Conservation (phyloP, 35 echinoderm and acorn worm genomes). For the Ophioderma brevispina region DNA sequence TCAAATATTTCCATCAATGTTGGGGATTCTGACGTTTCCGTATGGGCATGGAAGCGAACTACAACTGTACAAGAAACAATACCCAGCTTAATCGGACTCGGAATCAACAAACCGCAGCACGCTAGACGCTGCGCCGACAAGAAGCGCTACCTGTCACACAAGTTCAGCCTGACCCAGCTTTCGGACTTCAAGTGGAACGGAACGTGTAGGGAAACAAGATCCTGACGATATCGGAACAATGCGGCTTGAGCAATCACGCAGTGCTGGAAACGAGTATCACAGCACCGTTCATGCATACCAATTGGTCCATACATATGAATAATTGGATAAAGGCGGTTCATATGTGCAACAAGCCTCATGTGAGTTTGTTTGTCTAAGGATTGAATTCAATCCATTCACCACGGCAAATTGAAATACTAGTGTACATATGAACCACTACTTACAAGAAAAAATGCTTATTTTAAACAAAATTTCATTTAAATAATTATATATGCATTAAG, state of each 20-base stretch:
- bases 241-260: conserved; percentile 83
- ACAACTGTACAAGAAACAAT: conserved; percentile 94
- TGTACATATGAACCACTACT: too few relatives aligned
- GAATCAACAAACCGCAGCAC: conserved; percentile 97
- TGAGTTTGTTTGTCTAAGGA: too few relatives aligned
- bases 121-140: conserved; percentile 83
- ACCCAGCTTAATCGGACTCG: conserved; percentile 68
- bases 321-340: conserved; percentile 99
- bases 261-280: conserved; percentile 86
- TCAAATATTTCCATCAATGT: neutral
- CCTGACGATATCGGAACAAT: conserved; percentile 76
- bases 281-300: conserved; percentile 88
- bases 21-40: conserved; percentile 53
- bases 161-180: conserved; percentile 70
- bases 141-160: conserved; percentile 80
- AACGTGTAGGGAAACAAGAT: conserved; percentile 78
- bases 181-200: conserved; percentile 91
- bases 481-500: too few relatives aligned
- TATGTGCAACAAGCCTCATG: conserved; percentile 92
- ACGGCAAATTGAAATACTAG: too few relatives aligned
- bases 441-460: too few relatives aligned
- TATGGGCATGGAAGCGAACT: conserved; percentile 92
- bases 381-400: too few relatives aligned
- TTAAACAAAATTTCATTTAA: too few relatives aligned
- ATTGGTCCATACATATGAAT: conserved; percentile 86